phyloP scores from a whole-genome alignment of 2,797 vertebrate species.

The Tarsius wallacei region DNA sequence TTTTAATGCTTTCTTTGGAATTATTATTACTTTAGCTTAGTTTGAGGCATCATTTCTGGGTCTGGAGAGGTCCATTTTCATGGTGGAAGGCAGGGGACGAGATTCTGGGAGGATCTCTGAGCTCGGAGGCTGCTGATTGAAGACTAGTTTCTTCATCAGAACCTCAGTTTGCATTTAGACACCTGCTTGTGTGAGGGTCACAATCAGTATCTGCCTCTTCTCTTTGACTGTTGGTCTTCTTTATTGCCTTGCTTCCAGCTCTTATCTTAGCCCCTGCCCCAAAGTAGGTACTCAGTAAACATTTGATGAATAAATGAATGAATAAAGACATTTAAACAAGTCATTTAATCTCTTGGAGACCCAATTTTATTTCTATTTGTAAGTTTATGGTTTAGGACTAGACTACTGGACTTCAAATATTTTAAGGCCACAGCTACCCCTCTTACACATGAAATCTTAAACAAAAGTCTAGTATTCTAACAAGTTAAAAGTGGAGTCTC shows the following conservation, averaged over 20 bases:
- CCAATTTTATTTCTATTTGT: background rate
- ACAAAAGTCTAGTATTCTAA: background rate
- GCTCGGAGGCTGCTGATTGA: background rate
- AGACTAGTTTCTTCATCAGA: background rate
- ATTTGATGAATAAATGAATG: background rate
- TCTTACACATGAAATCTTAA: background rate
- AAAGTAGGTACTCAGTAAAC: background rate
- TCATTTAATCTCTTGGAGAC: background rate
- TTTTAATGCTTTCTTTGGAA: background rate
- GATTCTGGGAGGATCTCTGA: background rate
- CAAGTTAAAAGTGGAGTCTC: background rate
- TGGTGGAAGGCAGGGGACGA: background rate
- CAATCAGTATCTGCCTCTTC: background rate
- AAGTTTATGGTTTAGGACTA: background rate
- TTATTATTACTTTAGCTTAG: conserved; percentile 35
- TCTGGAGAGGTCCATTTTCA: background rate
- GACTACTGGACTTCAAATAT: background rate
- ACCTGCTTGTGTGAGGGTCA: background rate
- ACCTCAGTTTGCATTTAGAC: background rate
- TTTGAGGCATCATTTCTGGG: background rate
- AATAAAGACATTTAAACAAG: too few species aligned
- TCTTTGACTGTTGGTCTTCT: background rate
- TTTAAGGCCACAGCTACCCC: background rate
- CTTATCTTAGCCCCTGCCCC: background rate
- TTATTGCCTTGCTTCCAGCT: background rate